Conservation (phyloP, 2,888 invertebrate genomes). For the Noctua comes region DNA sequence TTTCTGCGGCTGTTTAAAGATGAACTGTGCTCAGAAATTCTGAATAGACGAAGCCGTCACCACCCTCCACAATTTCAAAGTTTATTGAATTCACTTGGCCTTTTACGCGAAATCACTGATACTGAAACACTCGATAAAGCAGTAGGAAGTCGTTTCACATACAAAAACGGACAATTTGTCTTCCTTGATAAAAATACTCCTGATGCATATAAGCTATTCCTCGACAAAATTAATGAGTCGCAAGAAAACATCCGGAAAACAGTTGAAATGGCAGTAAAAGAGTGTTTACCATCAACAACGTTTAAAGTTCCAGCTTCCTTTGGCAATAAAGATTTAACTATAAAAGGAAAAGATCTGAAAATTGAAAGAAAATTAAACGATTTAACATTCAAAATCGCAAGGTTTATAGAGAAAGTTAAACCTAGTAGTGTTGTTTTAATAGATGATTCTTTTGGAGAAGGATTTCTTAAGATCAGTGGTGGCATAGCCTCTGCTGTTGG, state of each 20-base stretch:
- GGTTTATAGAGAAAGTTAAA: conserved; percentile 28
- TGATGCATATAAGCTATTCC: background rate
- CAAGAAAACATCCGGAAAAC: conserved; percentile 22
- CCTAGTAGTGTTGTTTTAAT: conserved; percentile 18
- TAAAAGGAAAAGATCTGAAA: conserved; percentile 30
- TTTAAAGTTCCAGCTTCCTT: conserved; percentile 53
- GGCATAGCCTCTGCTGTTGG: conserved; percentile 51
- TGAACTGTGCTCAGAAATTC: conserved; percentile 25
- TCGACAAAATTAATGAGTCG: conserved; percentile 28
- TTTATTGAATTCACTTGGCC: background rate
- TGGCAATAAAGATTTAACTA: conserved; percentile 52
- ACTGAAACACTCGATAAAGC: background rate
- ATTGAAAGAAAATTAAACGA: conserved; percentile 34
- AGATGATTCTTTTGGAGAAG: conserved; percentile 35
- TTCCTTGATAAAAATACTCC: conserved; percentile 14
- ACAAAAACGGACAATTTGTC: conserved; percentile 37
- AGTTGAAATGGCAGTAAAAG: conserved; percentile 15
- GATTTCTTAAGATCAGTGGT: conserved; percentile 24
- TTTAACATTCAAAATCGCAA: conserved; percentile 14
- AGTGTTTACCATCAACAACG: conserved; percentile 15
- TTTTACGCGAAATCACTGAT: background rate
- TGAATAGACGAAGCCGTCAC: conserved; percentile 11
- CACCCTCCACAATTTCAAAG: background rate
- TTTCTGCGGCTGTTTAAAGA: conserved; percentile 33
- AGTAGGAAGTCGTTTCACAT: conserved; percentile 12